Base-by-base conservation (phyloP, 2,888 invertebrate genomes). In the Bombylius major region DNA sequence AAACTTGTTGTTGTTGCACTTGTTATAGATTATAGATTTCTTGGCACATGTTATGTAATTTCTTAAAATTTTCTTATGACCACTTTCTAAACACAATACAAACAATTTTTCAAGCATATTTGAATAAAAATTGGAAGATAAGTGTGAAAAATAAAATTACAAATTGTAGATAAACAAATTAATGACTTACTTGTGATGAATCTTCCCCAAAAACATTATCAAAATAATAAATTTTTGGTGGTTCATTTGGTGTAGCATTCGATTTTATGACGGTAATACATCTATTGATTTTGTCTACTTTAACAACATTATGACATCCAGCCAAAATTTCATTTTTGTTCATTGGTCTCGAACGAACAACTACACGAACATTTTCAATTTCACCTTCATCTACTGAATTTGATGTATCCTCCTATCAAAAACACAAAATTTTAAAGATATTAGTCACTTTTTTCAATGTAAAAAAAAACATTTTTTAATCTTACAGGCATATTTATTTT, bases 291-390 rank as follows among this genome's bases (percentile, higher is more conserved):
- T 82, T 75, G 67, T 91, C 89, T 63, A 92, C 87, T 44, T 83
- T 79, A 0, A 92, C 84, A 59, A 91, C 84, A 69, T 82, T 82
- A 65, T 81, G 79, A 54, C 86, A 81, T 13, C 83, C 84, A 56
- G 83, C 82, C 57, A 82, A 77, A 63, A 82, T 76, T 77, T 99
- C 98, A 64, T 84, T 83, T 68, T 86, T 84, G 73, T 88, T 95
- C 75, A 97, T 80, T 0, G 99, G 99, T 52, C 99, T 84, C 61
- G 95, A 88, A 54, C 99, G 80, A 14, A 99, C 94, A 57, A 95
- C 94, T 53, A 99, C 99, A 52, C 91, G 84, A 48, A 99, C 97
- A 82, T 95, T 97, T 76, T 98, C 97, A 59, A 86, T 81, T 64
- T 86, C 86, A 14, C 83, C 80, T 59, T 70, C 56, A 32, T 58